These are phyloP conservation scores for Drosophila kanekoi DNA, from an alignment of 2,888 invertebrate species.

Conservation along the genomic window DNA sequence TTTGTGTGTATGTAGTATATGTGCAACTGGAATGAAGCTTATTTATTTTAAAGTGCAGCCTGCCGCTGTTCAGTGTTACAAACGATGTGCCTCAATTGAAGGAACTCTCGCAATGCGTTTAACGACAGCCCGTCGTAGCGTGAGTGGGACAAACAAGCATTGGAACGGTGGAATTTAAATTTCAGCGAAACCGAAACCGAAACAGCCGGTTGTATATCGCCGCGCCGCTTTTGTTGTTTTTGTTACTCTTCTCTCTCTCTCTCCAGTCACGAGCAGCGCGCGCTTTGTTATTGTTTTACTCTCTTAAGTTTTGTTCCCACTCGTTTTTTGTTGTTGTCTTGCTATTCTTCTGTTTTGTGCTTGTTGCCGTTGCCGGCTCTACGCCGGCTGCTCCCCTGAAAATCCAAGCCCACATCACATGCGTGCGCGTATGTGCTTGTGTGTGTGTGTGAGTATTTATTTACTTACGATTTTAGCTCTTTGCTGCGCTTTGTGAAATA, in stretches of 20 bases:
- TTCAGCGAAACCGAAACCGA: slow-evolving; percentile 34
- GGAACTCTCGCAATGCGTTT: slow-evolving; percentile 11
- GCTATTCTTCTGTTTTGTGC: slow-evolving; percentile 48
- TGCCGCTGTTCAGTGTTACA: slow-evolving; percentile 15
- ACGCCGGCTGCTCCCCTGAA: slow-evolving; percentile 49
- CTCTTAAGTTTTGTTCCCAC: slow-evolving; percentile 6
- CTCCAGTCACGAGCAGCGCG: slow-evolving; percentile 33
- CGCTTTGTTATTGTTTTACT: slow-evolving; percentile 56
- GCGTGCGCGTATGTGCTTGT: not conserved
- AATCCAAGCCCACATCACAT: slow-evolving; percentile 27
- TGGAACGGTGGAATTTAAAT: slow-evolving; percentile 39
- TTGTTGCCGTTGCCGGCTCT: slow-evolving; percentile 65
- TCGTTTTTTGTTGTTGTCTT: slow-evolving; percentile 33
- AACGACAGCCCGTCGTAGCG: slow-evolving; percentile 47
- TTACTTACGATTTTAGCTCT: slow-evolving; percentile 38
- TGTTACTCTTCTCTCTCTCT: slow-evolving; percentile 18
- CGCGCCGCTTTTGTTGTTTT: slow-evolving; percentile 2
- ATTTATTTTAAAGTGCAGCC: not conserved
- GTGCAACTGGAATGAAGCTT: not conserved
- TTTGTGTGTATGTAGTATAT: not conserved
- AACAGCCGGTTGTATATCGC: slow-evolving; percentile 49
- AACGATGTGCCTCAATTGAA: slow-evolving; percentile 11
- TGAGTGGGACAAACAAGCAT: slow-evolving; percentile 70
- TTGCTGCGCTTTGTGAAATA: slow-evolving; percentile 47
- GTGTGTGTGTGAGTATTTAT: slow-evolving; percentile 20